Percentiles rank a stretch among this genome's conserved stretches.
Evolutionary conservation across 1,140 invertebrate genomes (phyloP).

Genomic region (Cotesia vestalis): DNA sequence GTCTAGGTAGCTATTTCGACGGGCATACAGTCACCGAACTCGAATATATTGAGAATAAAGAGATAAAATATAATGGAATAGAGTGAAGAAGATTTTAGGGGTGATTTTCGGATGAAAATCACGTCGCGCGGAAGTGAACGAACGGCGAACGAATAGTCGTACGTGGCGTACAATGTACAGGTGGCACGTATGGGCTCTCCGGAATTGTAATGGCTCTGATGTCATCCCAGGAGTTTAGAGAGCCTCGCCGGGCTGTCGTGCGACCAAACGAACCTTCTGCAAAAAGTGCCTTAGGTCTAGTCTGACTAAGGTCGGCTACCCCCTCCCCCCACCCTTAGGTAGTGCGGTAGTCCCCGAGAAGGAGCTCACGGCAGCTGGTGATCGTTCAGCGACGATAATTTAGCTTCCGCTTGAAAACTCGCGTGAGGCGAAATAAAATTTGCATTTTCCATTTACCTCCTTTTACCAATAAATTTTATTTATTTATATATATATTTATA

Average conservation of each 20-base stretch:
- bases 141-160: conserved; percentile 2
- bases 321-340: too few species aligned
- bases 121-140: conserved; percentile 30
- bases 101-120: conserved; percentile 32
- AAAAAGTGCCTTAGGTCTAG: too few species aligned
- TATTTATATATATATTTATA: conserved; percentile 3
- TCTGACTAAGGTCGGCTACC: too few species aligned
- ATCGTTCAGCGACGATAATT: conserved; percentile 37
- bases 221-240: conserved; percentile 7
- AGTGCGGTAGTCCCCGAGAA: background rate
- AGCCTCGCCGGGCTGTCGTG: background rate
- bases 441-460: conserved; percentile 38
- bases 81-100: background rate
- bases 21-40: too few species aligned
- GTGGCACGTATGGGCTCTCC: conserved; percentile 18
- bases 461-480: conserved; percentile 33
- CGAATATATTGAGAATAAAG: background rate
- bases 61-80: conserved; percentile 12
- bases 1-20: too few species aligned
- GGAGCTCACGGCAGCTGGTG: conserved; percentile 28
- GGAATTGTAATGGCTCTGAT: conserved; percentile 26
- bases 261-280: too few species aligned
- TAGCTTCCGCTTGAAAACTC: conserved; percentile 25
- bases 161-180: too few species aligned
- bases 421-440: conserved; percentile 34